Evolutionary conservation across 2,888 invertebrate species (phyloP), one percentile per base, ranked within the genome.

Genomic region (Fragum fragum): DNA sequence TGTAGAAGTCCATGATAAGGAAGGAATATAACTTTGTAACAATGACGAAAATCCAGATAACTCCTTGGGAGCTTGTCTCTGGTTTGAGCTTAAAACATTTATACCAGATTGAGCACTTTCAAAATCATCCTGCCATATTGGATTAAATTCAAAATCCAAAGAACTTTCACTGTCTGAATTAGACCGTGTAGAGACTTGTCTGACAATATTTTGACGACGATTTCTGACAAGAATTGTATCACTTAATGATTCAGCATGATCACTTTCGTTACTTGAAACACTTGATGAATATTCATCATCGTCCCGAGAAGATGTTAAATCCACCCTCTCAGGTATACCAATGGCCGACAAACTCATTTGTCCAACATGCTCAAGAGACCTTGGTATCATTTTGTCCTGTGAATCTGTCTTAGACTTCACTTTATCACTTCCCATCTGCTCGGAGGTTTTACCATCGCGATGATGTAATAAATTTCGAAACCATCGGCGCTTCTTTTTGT

Each of bases 401-500:
- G 47, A 36, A 18, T 59, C 66, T 9, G 26, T 9, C n/a, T 26
- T 23, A 23, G n/a, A 29, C 42, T 70, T 68, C 14, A 16, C 9
- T 28, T 76, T 42, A 5, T 47, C 18, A 18, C 47, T 47, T 3
- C 47, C 47, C 47, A n/a, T 14, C 9, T 55, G 52, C 26, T 61
- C 36, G n/a, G 29, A 3, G 28, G 42, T 29, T 75, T 81, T 66
- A 42, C 68, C 29, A 28, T 76, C 74, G 26, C 76, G 68, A 42
- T 71, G 70, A 26, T 76, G 79, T 39, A 83, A 55, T 14, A 86
- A 29, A 32, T 73, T 81, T 21, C 70, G 66, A 52, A 78, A 86
- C 86, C 86, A 86, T 29, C 80, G 75, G 39, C 77, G 77, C 28
- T 86, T 81, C 73, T 87, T 89, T n/a, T 83, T 83, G 5, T 81